Evolutionary conservation across 2,113 vertebrate species (phyloP).

Genomic region (Aldabrachelys gigantea): DNA sequence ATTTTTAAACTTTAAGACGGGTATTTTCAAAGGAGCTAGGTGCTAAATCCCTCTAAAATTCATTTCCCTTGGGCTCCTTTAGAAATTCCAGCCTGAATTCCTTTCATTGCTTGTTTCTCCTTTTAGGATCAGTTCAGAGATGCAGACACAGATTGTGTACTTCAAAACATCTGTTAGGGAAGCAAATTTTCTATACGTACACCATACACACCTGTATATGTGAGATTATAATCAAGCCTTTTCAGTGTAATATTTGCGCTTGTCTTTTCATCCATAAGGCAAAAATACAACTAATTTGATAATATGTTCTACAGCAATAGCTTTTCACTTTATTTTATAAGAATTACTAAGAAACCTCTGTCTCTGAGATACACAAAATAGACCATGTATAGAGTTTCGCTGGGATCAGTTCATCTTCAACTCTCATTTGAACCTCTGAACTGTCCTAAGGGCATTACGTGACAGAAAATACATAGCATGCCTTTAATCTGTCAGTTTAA

Average conservation of each 20-base stretch:
- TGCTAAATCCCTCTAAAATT: not conserved
- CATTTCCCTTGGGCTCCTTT: not conserved
- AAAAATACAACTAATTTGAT: not conserved
- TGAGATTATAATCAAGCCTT: not conserved
- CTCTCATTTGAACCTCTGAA: slow-evolving; percentile 1
- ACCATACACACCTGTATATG: not conserved
- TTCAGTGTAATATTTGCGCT: not conserved
- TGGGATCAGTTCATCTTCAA: slow-evolving; percentile 32
- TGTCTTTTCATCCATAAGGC: not conserved
- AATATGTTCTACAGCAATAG: not conserved
- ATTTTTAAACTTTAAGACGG: not conserved
- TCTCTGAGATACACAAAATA: not conserved
- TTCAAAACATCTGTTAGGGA: not conserved
- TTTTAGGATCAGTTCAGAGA: not conserved
- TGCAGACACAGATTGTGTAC: not conserved
- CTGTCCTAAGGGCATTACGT: not conserved
- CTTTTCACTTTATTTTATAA: not conserved
- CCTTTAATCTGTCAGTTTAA: slow-evolving; percentile 50
- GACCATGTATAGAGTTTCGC: not conserved
- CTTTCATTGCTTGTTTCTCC: not conserved
- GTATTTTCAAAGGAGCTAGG: not conserved
- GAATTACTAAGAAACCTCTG: not conserved
- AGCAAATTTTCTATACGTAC: not conserved
- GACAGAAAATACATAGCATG: not conserved
- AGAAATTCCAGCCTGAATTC: not conserved